These are phyloP conservation scores for Agrotis clavis DNA, from an alignment of 2,888 invertebrate genomes.

Conservation along the genomic window DNA sequence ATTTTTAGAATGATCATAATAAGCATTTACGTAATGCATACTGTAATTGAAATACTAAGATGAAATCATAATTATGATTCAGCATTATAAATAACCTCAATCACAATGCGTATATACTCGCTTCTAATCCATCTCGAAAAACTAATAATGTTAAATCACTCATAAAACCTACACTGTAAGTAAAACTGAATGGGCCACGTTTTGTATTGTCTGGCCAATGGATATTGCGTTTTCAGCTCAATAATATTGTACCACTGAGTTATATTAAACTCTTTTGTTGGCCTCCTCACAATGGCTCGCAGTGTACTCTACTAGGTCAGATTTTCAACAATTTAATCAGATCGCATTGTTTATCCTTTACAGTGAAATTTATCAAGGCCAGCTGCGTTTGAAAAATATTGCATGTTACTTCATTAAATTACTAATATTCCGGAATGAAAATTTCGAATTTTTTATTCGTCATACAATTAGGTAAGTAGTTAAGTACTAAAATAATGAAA, in stretches of 20 bases:
- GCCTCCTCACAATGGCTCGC: slow-evolving; percentile 67
- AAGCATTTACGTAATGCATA: slow-evolving; percentile 1
- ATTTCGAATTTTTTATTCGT: no score
- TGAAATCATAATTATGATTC: slow-evolving; percentile 26
- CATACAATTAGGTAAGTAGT: neutral
- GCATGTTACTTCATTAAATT: neutral
- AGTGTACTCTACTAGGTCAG: slow-evolving; percentile 56
- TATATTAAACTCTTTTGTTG: slow-evolving; percentile 79
- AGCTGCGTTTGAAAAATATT: slow-evolving; percentile 14
- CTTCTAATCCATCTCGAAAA: slow-evolving; percentile 39
- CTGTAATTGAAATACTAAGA: neutral
- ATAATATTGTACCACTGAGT: slow-evolving; percentile 72
- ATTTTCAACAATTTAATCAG: slow-evolving; percentile 47
- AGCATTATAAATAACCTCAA: slow-evolving; percentile 11
- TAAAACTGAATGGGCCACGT: slow-evolving; percentile 49
- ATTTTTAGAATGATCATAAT: slow-evolving; percentile 13
- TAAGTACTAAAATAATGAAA: no score
- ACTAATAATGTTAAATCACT: slow-evolving; percentile 39
- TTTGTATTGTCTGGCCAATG: slow-evolving; percentile 65
- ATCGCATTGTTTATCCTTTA: slow-evolving; percentile 11
- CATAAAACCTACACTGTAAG: slow-evolving; percentile 48
- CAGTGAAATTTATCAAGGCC: neutral
- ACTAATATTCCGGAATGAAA: neutral
- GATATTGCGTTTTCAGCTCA: slow-evolving; percentile 75
- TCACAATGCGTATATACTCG: neutral